Evolutionary conservation across 2,797 vertebrate species (phyloP).

Genomic region (Capromys pilorides): DNA sequence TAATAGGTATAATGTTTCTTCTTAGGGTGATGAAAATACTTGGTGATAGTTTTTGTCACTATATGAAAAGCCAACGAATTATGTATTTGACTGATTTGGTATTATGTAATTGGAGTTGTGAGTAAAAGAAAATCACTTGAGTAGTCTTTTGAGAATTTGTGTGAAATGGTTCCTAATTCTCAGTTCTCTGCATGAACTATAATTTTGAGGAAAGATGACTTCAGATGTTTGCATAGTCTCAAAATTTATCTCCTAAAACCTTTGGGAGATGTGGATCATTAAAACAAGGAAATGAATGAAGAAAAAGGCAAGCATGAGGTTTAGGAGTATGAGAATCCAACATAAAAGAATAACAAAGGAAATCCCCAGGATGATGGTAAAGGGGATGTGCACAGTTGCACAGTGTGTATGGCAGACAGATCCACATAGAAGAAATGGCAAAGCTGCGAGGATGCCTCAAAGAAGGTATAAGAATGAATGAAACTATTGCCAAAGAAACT

Average conservation of each 20-base stretch:
- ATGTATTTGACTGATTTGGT: background rate
- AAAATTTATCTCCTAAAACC: background rate
- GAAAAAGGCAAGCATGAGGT: background rate
- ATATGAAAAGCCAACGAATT: background rate
- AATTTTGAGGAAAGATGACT: conserved; percentile 35
- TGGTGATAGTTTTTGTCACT: background rate
- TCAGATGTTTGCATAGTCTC: background rate
- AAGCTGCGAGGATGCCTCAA: background rate
- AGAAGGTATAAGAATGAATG: background rate
- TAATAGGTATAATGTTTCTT: too few species aligned
- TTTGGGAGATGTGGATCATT: background rate
- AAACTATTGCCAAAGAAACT: background rate
- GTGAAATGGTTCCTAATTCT: background rate
- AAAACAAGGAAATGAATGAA: conserved; percentile 23
- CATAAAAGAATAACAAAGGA: conserved; percentile 12
- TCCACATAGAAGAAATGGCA: background rate
- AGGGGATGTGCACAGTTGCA: background rate
- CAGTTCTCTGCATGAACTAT: background rate
- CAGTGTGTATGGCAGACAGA: background rate
- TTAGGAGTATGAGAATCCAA: background rate
- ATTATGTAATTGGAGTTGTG: background rate
- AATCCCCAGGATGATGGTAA: background rate
- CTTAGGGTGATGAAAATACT: background rate
- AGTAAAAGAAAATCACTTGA: conserved; percentile 1
- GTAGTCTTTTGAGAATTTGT: background rate